Base-by-base conservation (phyloP, 2,797 vertebrate genomes). In the Apodemus agrarius region DNA sequence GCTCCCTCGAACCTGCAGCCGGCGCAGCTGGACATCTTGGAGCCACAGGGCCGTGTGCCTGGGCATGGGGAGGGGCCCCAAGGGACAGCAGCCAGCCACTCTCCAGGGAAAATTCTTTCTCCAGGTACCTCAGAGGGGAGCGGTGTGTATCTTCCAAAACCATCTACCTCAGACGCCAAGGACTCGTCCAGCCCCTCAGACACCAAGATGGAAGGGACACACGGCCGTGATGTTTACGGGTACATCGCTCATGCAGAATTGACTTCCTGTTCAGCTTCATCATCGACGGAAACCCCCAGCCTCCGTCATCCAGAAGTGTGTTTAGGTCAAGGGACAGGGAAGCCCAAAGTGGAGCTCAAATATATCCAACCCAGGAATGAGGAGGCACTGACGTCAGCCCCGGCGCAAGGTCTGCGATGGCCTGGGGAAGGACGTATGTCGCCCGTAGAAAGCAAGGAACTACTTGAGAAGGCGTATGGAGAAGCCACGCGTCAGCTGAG, bases 71-170 rank as follows among this genome's bases (percentile, higher is more conserved):
- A 98, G 89, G 98, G 97, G 95, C 97, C 94, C 3, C 98, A 89
- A 37, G 97, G 97, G 92, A 74, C 67, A 40, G 61, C 96, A 67
- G 52, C 94, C 0, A 97, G 98, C 93, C 97, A 98, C 94, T 99
- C 99, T 91, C 98, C 98, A 97, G 98, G 98, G 81, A 54, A 98
- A 82, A 97, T 98, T 65, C 98, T 99, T 97, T 98, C 97, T 96
- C 98, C 98, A 52, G 98, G 98, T 95, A 97, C 99, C 97, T 99
- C 99, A 96, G 99, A 99, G 96, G 99, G 99, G 98, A 99, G 98
- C 54, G 98, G 97, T 97, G 94, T 98, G 87, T 98, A 97, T 96
- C 99, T 98, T 98, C 99, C 98, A 74, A 99, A 98, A 98, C 97
- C 98, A 97, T 98, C 98, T 97, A 97, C 99, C 98, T 99, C 99